Evolutionary conservation across 2,888 invertebrate genomes (phyloP), one percentile per base, ranked within the genome.

Genomic region (Cephus pygmeus): DNA sequence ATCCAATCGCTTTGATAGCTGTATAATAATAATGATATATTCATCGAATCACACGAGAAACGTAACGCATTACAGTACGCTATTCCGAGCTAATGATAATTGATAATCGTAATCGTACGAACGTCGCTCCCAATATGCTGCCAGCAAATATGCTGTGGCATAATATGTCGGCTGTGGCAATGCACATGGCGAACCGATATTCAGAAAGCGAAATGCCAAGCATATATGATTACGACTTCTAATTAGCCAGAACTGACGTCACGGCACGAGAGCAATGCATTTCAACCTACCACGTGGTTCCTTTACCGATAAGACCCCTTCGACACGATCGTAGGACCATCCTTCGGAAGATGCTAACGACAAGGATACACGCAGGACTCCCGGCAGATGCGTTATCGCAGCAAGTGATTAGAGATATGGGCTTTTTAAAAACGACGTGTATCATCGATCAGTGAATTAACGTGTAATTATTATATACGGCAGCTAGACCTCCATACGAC

Each of bases 201-300:
- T 81, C 78, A 75, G 79, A 69, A 81, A 81, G 82, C 78, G 79
- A 81, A 83, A 82, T 83, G 76, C 83, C 73, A 76, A 76, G 79
- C 82, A 82, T 1, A 56, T 23, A 56, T 79, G 79, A 80, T 82
- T 83, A 78, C 77, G 79, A 79, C 77, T 74, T 75, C 81, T 83
- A 81, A 83, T 83, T 83, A 83, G 76, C 77, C 73, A 77, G 69
- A 73, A 81, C 33, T 69, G 76, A 74, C 73, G 77, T 74, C 69
- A 68, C 40, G 75, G 69, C 76, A 40, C 74, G 75, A 76, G 68
- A 77, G 75, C 69, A 73, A 75, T 73, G 56, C 77, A 40, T 69
- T n/a, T 75, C 69, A 71, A 71, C n/a, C 36, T 69, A 34, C 69
- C 76, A 30, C 69, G 30, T 12, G 75, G 35, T 33, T 73, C 23